Evolutionary conservation across 2,113 vertebrate species (phyloP).

Genomic region (Garra rufa): DNA sequence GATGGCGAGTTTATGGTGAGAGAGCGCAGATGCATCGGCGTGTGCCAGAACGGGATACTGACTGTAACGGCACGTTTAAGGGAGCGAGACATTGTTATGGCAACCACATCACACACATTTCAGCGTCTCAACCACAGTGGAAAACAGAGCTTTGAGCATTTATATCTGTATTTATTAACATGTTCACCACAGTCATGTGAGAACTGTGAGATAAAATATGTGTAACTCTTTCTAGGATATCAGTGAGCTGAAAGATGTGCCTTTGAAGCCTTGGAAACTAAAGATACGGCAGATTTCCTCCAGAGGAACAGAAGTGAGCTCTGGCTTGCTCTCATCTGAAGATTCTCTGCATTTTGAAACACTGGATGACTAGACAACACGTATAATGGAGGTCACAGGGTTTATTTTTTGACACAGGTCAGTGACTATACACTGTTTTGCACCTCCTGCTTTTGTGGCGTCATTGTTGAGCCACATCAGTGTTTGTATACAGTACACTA

Average conservation of each 20-base stretch:
- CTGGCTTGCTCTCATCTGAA: not conserved
- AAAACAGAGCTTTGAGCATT: constrained; percentile 17
- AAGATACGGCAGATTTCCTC: not conserved
- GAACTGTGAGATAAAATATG: not conserved
- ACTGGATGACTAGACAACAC: not conserved
- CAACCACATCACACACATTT: constrained; percentile 32
- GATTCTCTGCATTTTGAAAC: not conserved
- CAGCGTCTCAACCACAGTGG: not conserved
- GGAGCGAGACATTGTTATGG: constrained; percentile 46
- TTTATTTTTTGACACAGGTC: not conserved
- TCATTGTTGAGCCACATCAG: not conserved
- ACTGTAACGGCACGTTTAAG: constrained; percentile 15
- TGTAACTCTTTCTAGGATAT: constrained; percentile 14
- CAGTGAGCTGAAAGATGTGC: not conserved
- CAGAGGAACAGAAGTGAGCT: not conserved
- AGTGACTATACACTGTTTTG: not conserved
- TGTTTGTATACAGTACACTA: not conserved
- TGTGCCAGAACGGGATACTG: constrained; percentile 12
- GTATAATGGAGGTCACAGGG: not conserved
- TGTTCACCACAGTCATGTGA: not conserved
- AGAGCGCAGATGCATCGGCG: constrained; percentile 25
- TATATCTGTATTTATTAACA: not conserved
- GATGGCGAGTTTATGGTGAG: not conserved
- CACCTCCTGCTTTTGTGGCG: not conserved
- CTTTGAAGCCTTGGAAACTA: not conserved